Evolutionary conservation across 2,888 invertebrate genomes (phyloP).

Genomic region (Matsumyia berberina): DNA sequence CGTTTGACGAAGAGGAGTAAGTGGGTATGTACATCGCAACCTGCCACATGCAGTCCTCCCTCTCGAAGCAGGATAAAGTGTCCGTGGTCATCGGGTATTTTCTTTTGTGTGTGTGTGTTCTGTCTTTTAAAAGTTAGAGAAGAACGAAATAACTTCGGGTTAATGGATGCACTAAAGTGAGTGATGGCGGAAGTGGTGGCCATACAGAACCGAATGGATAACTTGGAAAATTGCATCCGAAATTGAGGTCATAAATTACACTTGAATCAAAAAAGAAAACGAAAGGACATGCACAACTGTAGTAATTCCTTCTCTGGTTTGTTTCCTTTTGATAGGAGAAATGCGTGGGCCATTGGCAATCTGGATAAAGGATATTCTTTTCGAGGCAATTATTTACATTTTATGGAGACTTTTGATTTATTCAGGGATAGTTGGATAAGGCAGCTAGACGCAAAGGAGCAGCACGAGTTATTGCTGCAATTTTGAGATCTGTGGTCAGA

Average conservation of each 20-base stretch:
- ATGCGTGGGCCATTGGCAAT: conserved; percentile 56
- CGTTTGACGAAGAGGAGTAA: conserved; percentile 30
- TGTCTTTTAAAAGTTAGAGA: conserved; percentile 53
- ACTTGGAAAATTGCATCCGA: conserved; percentile 73
- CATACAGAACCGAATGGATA: conserved; percentile 60
- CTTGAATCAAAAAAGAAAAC: conserved; percentile 15
- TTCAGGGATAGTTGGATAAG: conserved; percentile 39
- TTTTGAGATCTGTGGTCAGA: conserved; percentile 32
- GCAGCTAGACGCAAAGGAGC: conserved; percentile 29
- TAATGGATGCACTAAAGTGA: conserved; percentile 75
- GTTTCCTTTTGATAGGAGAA: conserved; percentile 35
- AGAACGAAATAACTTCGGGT: conserved; percentile 66
- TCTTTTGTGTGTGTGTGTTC: conserved; percentile 1
- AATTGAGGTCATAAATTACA: conserved; percentile 71
- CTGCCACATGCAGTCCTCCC: conserved; percentile 30
- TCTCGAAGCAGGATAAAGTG: conserved; percentile 19
- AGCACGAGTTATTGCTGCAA: conserved; percentile 27
- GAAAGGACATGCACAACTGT: conserved; percentile 45
- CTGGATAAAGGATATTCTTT: conserved; percentile 52
- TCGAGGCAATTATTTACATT: conserved; percentile 67
- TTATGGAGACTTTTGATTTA: conserved; percentile 69
- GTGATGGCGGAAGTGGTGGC: conserved; percentile 70
- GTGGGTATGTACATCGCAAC: not conserved
- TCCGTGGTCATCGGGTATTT: conserved; percentile 15
- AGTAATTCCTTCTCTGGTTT: conserved; percentile 48